Conservation (phyloP, 2,113 vertebrate species). For the Perca flavescens region DNA sequence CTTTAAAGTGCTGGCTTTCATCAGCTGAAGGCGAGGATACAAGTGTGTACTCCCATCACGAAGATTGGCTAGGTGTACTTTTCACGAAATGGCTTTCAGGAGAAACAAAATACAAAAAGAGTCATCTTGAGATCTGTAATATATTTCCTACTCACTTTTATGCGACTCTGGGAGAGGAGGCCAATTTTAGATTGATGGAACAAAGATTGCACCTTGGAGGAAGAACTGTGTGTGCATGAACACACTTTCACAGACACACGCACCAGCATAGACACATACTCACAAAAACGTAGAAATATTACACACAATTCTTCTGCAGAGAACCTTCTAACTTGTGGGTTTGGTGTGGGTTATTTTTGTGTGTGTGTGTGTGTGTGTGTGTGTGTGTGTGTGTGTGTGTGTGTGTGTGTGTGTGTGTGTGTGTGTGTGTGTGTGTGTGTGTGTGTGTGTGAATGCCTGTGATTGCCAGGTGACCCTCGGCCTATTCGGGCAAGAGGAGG, state of each 20-base stretch:
- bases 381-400: neutral
- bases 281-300: neutral
- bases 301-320: neutral
- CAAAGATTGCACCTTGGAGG: slow-evolving; percentile 35
- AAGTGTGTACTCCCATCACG: slow-evolving; percentile 54
- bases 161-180: slow-evolving; percentile 53
- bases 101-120: slow-evolving; percentile 50
- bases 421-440: neutral
- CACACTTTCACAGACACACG: neutral
- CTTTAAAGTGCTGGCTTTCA: slow-evolving; percentile 60
- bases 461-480: slow-evolving; percentile 92
- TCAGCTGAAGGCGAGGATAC: slow-evolving; percentile 41
- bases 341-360: neutral
- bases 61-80: slow-evolving; percentile 62
- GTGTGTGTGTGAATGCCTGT: neutral
- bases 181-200: slow-evolving; percentile 55
- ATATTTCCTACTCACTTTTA: slow-evolving; percentile 36
- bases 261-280: neutral
- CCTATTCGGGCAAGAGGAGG: slow-evolving; percentile 95
- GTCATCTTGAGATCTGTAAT: slow-evolving; percentile 44
- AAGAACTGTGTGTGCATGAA: neutral
- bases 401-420: neutral
- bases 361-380: neutral
- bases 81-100: slow-evolving; percentile 59
- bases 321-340: neutral